Percentiles rank a stretch among this genome's conserved stretches.
phyloP scores from a whole-genome alignment of 2,888 invertebrate genomes.

The Xanthorhoe spadicearia region DNA sequence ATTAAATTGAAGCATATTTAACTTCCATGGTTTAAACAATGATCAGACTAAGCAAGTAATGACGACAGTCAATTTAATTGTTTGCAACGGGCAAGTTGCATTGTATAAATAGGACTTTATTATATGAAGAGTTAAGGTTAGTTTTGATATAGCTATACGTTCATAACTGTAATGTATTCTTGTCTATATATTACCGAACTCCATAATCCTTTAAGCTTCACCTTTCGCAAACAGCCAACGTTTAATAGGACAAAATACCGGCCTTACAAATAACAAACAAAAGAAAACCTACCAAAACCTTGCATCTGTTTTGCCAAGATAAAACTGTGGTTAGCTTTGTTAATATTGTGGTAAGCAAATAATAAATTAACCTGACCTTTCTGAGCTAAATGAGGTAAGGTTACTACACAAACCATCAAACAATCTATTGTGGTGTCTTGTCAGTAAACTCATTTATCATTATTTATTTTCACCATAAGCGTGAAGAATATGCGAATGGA shows the following conservation, averaged over 20 bases:
- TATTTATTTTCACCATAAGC: too few species aligned
- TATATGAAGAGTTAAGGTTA: not conserved
- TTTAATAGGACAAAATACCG: conserved; percentile 21
- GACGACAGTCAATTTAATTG: too few species aligned
- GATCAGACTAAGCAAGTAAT: too few species aligned
- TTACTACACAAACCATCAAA: not conserved
- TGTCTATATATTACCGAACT: conserved; percentile 19
- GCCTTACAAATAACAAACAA: conserved; percentile 14
- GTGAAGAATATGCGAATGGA: too few species aligned
- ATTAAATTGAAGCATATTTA: too few species aligned
- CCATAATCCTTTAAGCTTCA: conserved; percentile 24
- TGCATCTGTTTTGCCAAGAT: conserved; percentile 28
- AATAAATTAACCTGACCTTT: conserved; percentile 32
- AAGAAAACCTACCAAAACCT: conserved; percentile 21
- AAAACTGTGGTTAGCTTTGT: conserved; percentile 28
- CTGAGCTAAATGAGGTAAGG: conserved; percentile 17
- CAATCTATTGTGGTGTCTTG: not conserved
- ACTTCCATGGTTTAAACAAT: too few species aligned
- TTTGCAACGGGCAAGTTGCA: too few species aligned
- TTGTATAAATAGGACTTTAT: too few species aligned
- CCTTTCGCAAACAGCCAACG: conserved; percentile 18
- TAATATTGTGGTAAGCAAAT: conserved; percentile 39
- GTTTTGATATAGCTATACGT: not conserved
- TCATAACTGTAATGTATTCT: not conserved
- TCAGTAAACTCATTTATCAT: not conserved